A percentile compares a stretch with the other conserved stretches of the same genome.
These are phyloP conservation scores for Carterocephalus palaemon DNA, from an alignment of 2,888 invertebrate species.

Conservation along the genomic window DNA sequence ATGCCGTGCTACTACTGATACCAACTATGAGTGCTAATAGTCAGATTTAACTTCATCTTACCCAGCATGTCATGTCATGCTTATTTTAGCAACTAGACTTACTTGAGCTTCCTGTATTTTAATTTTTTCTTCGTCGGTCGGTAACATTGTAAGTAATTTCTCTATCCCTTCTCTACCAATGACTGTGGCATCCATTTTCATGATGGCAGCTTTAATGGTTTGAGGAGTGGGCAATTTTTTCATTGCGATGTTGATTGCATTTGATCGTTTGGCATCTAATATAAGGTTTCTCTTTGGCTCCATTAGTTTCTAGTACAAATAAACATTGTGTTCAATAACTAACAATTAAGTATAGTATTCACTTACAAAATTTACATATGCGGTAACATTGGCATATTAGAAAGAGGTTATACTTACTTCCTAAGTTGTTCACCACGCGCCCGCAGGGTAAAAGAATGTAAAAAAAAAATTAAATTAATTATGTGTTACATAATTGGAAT, in stretches of 20 bases:
- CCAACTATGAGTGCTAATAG: too few relatives aligned
- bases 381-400: too few relatives aligned
- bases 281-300: conserved; percentile 83
- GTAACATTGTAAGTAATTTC: conserved; percentile 98
- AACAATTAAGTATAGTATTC: too few relatives aligned
- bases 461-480: background rate
- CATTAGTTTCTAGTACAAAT: conserved; percentile 56
- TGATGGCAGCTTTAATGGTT: conserved; percentile 98
- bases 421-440: background rate
- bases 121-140: conserved; percentile 97
- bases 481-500: too few relatives aligned
- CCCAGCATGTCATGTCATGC: too few relatives aligned
- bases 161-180: conserved; percentile 99
- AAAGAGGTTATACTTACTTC: conserved; percentile 10
- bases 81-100: too few relatives aligned
- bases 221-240: conserved; percentile 98
- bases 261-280: conserved; percentile 97
- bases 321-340: too few relatives aligned
- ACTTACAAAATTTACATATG: too few relatives aligned
- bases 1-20: too few relatives aligned
- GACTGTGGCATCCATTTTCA: conserved; percentile 99
- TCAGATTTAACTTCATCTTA: too few relatives aligned
- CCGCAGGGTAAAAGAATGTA: background rate
- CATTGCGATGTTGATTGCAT: conserved; percentile 99
- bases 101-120: conserved; percentile 96